phyloP scores from a whole-genome alignment of 2,888 invertebrate genomes.

The Synergus gifuensis region DNA sequence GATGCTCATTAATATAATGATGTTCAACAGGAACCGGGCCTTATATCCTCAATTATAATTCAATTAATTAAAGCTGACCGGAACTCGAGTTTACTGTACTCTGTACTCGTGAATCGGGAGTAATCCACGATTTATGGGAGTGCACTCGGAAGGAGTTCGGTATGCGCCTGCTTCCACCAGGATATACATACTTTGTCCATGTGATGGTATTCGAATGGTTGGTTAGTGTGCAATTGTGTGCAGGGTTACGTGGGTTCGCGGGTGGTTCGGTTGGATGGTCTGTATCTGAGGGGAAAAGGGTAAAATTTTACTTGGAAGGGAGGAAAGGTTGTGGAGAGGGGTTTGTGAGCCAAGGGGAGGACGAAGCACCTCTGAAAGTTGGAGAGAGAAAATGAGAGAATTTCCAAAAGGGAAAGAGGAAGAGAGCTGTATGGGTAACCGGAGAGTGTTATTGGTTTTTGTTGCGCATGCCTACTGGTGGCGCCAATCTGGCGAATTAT shows the following conservation, averaged over 20 bases:
- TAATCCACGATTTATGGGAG: constrained; percentile 62
- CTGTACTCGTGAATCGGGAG: constrained; percentile 53
- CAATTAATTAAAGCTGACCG: constrained; percentile 58
- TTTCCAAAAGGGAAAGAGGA: constrained; percentile 52
- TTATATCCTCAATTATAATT: constrained; percentile 52
- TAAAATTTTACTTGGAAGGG: constrained; percentile 29
- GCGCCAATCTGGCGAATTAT: constrained; percentile 75
- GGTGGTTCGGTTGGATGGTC: constrained; percentile 42
- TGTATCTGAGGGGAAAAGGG: constrained; percentile 15
- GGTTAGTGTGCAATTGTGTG: constrained; percentile 43
- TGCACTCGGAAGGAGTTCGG: constrained; percentile 56
- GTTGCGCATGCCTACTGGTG: constrained; percentile 73
- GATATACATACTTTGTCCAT: background rate
- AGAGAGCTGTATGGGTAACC: constrained; percentile 59
- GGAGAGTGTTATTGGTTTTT: constrained; percentile 74
- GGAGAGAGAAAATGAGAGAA: constrained; percentile 51
- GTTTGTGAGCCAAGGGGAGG: constrained; percentile 41
- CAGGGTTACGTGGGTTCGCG: constrained; percentile 49
- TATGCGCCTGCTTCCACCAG: constrained; percentile 42
- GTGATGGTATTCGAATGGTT: constrained; percentile 10
- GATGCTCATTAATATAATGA: background rate
- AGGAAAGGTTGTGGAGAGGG: constrained; percentile 39
- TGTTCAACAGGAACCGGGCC: background rate
- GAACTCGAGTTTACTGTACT: constrained; percentile 47
- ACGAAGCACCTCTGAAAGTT: constrained; percentile 27